Percentiles rank a stretch among this genome's conserved stretches.
Conservation (phyloP, 1,140 invertebrate species). For the Heliconius himera region DNA sequence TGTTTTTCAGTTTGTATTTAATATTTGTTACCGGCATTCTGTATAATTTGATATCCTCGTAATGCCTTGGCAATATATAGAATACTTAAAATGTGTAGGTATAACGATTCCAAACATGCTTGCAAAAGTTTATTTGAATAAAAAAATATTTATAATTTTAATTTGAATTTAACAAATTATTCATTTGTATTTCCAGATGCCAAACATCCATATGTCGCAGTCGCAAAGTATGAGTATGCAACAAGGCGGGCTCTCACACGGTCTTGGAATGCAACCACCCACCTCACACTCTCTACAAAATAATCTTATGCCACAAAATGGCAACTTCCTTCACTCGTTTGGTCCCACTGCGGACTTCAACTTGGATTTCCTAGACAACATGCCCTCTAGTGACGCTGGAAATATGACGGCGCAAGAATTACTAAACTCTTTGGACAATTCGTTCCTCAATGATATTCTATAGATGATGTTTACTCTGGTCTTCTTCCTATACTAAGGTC, state of each 20-base stretch:
- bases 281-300: conserved; percentile 28
- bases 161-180: not conserved
- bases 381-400: conserved; percentile 86
- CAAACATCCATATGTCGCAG: conserved; percentile 85
- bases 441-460: conserved; percentile 77
- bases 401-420: conserved; percentile 89
- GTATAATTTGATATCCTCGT: too few species aligned
- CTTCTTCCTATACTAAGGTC: not conserved
- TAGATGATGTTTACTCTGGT: conserved; percentile 41
- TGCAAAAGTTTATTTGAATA: too few species aligned
- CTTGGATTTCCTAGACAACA: conserved; percentile 90
- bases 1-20: too few species aligned
- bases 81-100: too few species aligned
- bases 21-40: too few species aligned
- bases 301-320: conserved; percentile 59
- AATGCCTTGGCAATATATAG: too few species aligned
- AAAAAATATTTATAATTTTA: too few species aligned
- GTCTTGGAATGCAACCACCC: conserved; percentile 48
- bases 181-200: conserved; percentile 80
- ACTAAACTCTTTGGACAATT: conserved; percentile 85
- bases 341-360: conserved; percentile 86
- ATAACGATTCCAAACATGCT: too few species aligned
- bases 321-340: conserved; percentile 76
- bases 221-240: conserved; percentile 85
- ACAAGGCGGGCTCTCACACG: conserved; percentile 50